Evolutionary conservation across 2,797 vertebrate genomes (phyloP).

Genomic region (Petrocephalus schoutedeni): DNA sequence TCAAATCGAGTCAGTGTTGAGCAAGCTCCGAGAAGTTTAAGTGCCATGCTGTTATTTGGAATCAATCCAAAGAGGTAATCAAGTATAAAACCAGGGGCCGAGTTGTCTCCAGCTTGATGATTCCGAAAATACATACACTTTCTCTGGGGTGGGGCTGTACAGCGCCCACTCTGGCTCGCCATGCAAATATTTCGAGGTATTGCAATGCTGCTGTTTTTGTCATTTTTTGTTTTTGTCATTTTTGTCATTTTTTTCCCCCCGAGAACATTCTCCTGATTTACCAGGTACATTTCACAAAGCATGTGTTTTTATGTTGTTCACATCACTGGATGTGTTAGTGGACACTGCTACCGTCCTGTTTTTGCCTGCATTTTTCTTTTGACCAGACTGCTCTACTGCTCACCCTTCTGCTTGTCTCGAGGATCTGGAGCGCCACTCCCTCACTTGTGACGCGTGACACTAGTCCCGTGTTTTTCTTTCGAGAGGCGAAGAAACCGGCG

Average conservation of each 20-base stretch:
- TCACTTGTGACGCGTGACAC: too few relatives aligned
- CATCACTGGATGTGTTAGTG: not conserved
- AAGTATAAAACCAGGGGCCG: slow-evolving; percentile 9
- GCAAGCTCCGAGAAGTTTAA: not conserved
- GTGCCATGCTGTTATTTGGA: slow-evolving; percentile 14
- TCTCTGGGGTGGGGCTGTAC: not conserved
- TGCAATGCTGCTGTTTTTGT: not conserved
- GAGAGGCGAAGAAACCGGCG: slow-evolving; percentile 11
- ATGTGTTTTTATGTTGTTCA: not conserved
- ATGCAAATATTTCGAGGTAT: not conserved
- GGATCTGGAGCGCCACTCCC: not conserved
- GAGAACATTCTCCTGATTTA: not conserved
- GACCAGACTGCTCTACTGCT: not conserved
- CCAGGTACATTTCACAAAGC: not conserved
- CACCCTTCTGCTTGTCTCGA: not conserved
- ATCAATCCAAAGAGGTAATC: slow-evolving; percentile 23
- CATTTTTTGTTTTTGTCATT: not conserved
- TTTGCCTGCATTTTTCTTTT: not conserved
- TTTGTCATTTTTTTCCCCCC: not conserved
- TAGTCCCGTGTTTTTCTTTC: not conserved
- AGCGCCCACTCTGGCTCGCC: not conserved
- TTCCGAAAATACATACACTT: slow-evolving; percentile 10
- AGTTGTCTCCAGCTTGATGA: slow-evolving; percentile 7
- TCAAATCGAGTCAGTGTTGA: not conserved
- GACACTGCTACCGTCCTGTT: not conserved